A percentile compares a stretch with the other conserved stretches of the same genome.
These are phyloP conservation scores for Sardinella longiceps DNA, from an alignment of 2,797 vertebrate species.

Conservation along the genomic window DNA sequence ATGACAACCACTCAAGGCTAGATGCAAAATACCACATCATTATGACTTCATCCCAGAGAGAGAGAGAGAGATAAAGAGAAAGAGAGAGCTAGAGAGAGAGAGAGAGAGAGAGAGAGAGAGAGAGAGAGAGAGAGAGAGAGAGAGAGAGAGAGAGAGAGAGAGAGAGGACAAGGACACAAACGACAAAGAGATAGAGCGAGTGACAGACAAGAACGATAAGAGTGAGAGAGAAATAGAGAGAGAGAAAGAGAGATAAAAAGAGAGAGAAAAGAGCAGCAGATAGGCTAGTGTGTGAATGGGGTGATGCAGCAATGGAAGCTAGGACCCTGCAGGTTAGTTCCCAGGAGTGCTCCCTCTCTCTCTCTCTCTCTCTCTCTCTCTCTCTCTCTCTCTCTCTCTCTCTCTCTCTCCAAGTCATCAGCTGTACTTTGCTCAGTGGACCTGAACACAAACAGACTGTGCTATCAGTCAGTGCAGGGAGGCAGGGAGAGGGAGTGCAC, in stretches of 20 bases:
- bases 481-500: conserved; percentile 43
- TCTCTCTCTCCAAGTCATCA: conserved; percentile 52
- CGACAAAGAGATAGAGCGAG: conserved; percentile 30
- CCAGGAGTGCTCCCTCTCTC: conserved; percentile 21
- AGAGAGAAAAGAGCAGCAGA: too few species aligned
- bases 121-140: background rate
- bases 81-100: background rate
- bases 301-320: conserved; percentile 21
- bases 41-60: background rate
- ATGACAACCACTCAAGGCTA: background rate
- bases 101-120: background rate
- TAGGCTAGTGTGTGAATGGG: background rate
- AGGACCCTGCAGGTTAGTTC: conserved; percentile 46
- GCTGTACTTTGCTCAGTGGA: conserved; percentile 61
- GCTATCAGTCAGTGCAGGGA: conserved; percentile 28
- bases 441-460: conserved; percentile 57
- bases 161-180: too few species aligned
- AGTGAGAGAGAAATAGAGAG: too few species aligned
- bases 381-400: too few species aligned
- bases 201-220: too few species aligned
- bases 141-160: too few species aligned
- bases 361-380: too few species aligned
- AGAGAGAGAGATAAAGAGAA: background rate
- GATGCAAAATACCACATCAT: background rate
- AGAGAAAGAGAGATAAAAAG: background rate